phyloP scores from a whole-genome alignment of 1,140 invertebrate genomes.

The Copidosoma floridanum region DNA sequence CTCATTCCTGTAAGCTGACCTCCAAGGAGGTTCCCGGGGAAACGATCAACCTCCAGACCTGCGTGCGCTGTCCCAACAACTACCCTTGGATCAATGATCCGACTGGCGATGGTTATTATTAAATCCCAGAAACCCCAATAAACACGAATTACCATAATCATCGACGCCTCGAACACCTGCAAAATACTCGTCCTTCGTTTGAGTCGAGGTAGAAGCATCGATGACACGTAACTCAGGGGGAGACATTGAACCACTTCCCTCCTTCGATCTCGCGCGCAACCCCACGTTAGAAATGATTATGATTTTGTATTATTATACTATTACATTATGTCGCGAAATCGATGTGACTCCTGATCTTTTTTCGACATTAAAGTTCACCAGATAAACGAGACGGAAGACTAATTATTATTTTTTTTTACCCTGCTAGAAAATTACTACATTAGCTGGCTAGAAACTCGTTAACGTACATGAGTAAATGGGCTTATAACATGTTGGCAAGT shows the following conservation, averaged over 20 bases:
- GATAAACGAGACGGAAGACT: background rate
- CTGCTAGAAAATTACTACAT: too few species aligned
- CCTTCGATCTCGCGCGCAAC: background rate
- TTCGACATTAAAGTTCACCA: background rate
- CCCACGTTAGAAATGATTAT: background rate
- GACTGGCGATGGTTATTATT: conserved; percentile 87
- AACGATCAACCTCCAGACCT: conserved; percentile 90
- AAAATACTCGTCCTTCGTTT: conserved; percentile 39
- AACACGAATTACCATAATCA: conserved; percentile 34
- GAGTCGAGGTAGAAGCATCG: conserved; percentile 34
- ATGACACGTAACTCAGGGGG: background rate
- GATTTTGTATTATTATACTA: background rate
- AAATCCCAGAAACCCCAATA: too few species aligned
- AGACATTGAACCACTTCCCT: background rate
- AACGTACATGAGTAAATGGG: too few species aligned
- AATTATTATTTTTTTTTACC: background rate
- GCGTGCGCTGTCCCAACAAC: conserved; percentile 88
- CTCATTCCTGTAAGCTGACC: conserved; percentile 85
- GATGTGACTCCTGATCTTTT: background rate
- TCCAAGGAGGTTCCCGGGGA: conserved; percentile 91
- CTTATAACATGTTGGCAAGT: too few species aligned
- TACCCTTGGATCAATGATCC: conserved; percentile 94
- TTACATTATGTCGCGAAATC: background rate
- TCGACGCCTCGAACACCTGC: background rate
- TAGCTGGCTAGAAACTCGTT: too few species aligned